Conservation (phyloP, 2,888 invertebrate species). For the Pollenia griseotomentosa region DNA sequence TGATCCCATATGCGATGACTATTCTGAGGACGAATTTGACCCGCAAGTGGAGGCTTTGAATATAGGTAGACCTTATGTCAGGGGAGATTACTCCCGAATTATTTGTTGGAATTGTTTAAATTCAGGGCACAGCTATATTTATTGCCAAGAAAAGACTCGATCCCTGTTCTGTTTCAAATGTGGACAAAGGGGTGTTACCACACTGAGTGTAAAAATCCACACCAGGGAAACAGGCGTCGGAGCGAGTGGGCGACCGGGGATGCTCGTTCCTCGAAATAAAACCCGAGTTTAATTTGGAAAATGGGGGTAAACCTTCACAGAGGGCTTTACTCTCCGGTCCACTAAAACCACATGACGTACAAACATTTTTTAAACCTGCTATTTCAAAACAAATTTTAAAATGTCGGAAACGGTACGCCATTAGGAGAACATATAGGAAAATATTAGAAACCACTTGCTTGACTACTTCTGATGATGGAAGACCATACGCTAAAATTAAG, state of each 20-base stretch:
- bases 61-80: not conserved
- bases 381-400: too few relatives aligned
- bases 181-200: not conserved
- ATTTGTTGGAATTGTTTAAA: not conserved
- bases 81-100: not conserved
- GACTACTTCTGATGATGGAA: not conserved
- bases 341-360: not conserved
- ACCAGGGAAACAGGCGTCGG: slow-evolving; percentile 31
- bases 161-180: not conserved
- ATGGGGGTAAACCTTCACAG: too few relatives aligned
- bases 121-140: too few relatives aligned
- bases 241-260: too few relatives aligned
- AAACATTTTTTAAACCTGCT: too few relatives aligned
- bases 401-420: not conserved
- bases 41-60: not conserved
- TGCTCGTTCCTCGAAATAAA: too few relatives aligned
- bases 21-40: not conserved
- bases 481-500: not conserved
- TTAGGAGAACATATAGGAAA: not conserved
- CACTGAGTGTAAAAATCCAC: not conserved
- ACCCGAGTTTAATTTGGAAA: too few relatives aligned
- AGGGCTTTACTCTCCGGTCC: not conserved
- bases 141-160: not conserved
- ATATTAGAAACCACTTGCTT: not conserved
- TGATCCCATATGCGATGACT: not conserved